phyloP scores from a whole-genome alignment of 2,797 vertebrate genomes.

The Brachymystax lenok region DNA sequence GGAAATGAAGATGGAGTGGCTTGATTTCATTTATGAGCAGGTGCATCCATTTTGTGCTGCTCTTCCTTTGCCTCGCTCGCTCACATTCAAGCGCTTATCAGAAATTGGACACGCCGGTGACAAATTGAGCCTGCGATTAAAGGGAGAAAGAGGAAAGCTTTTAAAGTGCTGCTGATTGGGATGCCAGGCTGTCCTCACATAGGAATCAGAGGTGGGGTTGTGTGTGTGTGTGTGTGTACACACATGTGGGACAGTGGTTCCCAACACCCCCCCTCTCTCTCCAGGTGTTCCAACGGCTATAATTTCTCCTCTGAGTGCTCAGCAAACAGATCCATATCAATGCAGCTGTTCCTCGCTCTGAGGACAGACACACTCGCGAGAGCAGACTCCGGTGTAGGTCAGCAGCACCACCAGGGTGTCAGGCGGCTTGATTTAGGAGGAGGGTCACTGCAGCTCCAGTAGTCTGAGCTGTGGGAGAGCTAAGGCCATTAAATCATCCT shows the following conservation, averaged over 20 bases:
- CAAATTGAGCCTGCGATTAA: slow-evolving; percentile 78
- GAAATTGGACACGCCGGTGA: slow-evolving; percentile 80
- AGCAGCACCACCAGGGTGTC: background rate
- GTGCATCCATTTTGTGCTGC: slow-evolving; percentile 78
- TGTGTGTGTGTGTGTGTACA: slow-evolving; percentile 5
- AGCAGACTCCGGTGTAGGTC: slow-evolving; percentile 14
- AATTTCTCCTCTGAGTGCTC: slow-evolving; percentile 69
- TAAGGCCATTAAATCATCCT: slow-evolving; percentile 71
- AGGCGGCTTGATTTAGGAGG: slow-evolving; percentile 50
- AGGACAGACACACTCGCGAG: slow-evolving; percentile 23
- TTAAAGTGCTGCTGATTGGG: slow-evolving; percentile 75
- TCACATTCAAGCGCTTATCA: slow-evolving; percentile 71
- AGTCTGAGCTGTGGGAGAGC: slow-evolving; percentile 56
- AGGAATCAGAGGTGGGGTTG: slow-evolving; percentile 40
- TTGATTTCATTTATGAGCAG: slow-evolving; percentile 82
- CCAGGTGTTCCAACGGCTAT: slow-evolving; percentile 77
- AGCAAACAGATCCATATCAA: slow-evolving; percentile 72
- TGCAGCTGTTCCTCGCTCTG: slow-evolving; percentile 64
- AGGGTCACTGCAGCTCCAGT: slow-evolving; percentile 52
- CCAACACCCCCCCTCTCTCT: slow-evolving; percentile 61
- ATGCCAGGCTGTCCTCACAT: slow-evolving; percentile 67
- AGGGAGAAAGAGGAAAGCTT: slow-evolving; percentile 73
- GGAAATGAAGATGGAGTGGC: slow-evolving; percentile 74
- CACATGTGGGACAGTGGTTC: slow-evolving; percentile 22
- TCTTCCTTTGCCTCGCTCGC: slow-evolving; percentile 53